phyloP scores from a whole-genome alignment of 1,140 invertebrate genomes.

The Caenorhabditis remanei region DNA sequence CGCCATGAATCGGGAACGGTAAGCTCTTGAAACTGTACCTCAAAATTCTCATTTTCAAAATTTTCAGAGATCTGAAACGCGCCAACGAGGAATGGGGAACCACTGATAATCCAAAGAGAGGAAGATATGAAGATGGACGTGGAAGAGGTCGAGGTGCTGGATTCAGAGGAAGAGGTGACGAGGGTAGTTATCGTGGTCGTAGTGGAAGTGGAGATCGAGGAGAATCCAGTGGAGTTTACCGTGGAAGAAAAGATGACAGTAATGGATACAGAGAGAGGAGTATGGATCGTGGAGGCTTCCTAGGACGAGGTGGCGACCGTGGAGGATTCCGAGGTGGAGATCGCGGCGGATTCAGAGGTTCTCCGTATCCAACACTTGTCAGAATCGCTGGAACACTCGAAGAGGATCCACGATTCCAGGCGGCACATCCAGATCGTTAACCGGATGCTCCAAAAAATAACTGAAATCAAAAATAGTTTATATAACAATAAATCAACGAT shows the following conservation, averaged over 20 bases:
- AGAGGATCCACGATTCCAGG: too few species aligned
- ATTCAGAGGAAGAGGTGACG: slow-evolving; percentile 34
- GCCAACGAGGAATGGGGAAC: slow-evolving; percentile 49
- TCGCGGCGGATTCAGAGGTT: neutral
- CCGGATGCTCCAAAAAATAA: too few species aligned
- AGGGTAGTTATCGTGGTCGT: slow-evolving; percentile 5
- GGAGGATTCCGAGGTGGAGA: neutral
- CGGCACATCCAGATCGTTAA: too few species aligned
- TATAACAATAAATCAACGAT: too few species aligned
- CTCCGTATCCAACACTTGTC: too few species aligned
- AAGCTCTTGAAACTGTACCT: neutral
- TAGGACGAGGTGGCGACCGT: slow-evolving; percentile 14
- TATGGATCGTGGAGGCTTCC: neutral
- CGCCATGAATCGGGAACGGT: slow-evolving; percentile 57
- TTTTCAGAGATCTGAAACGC: slow-evolving; percentile 34
- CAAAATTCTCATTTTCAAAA: too few species aligned
- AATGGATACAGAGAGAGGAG: neutral
- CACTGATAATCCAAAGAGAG: neutral
- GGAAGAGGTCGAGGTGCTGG: slow-evolving; percentile 26
- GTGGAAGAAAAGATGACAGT: neutral
- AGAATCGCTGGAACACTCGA: too few species aligned
- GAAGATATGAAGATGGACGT: slow-evolving; percentile 25
- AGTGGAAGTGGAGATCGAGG: neutral
- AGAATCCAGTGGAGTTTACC: neutral
- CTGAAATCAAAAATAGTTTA: too few species aligned